Evolutionary conservation across 1,140 invertebrate species (phyloP).

Genomic region (Hermetia illucens): DNA sequence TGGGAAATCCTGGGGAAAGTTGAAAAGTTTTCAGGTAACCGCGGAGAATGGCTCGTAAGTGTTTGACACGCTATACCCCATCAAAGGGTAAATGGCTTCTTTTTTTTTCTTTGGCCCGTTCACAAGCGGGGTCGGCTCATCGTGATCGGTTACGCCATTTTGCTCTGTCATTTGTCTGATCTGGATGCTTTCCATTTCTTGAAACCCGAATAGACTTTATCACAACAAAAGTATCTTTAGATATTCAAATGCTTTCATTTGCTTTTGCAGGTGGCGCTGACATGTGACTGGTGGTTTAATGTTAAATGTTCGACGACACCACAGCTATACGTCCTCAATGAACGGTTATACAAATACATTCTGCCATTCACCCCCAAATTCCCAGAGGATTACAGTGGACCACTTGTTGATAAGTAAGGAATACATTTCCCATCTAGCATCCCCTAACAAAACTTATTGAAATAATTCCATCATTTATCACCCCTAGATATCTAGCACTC

Average conservation of each 20-base stretch:
- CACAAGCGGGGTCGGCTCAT: no score
- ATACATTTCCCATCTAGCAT: background rate
- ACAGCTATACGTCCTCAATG: conserved; percentile 74
- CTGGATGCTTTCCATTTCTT: no score
- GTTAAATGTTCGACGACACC: conserved; percentile 67
- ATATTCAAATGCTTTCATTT: conserved; percentile 48
- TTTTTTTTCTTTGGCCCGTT: no score
- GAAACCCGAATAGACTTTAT: no score
- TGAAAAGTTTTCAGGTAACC: no score
- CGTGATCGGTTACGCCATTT: no score
- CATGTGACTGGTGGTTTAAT: conserved; percentile 89
- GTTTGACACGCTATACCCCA: no score
- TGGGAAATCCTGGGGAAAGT: no score
- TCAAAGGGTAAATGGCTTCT: no score
- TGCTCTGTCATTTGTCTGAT: no score
- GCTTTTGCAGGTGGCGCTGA: conserved; percentile 39
- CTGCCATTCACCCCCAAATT: conserved; percentile 71
- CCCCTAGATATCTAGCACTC: conserved; percentile 53
- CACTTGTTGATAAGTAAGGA: conserved; percentile 58
- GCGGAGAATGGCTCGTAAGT: no score
- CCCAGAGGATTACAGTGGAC: conserved; percentile 73
- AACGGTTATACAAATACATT: conserved; percentile 76
- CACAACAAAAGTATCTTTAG: no score
- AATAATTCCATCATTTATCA: conserved; percentile 4
- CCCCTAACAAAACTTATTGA: background rate